A percentile compares a stretch with the other conserved stretches of the same genome.
phyloP scores from a whole-genome alignment of 2,888 invertebrate species.

The Callosobruchus maculatus region DNA sequence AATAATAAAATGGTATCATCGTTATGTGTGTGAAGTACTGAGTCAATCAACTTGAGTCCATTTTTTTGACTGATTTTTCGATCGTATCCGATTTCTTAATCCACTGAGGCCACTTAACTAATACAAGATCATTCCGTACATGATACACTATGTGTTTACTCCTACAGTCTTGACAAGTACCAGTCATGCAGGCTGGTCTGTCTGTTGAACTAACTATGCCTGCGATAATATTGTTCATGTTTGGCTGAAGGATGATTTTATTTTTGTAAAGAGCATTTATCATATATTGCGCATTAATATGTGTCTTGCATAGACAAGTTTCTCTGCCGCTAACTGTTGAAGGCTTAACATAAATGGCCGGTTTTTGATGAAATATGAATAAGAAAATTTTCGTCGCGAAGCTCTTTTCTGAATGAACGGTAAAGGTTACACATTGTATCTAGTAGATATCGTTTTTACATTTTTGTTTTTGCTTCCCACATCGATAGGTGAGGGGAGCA shows the following conservation, averaged over 20 bases:
- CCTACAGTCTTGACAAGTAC: neutral
- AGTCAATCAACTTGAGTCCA: too few species aligned
- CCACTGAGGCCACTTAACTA: constrained; percentile 3
- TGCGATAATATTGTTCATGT: neutral
- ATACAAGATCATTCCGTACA: neutral
- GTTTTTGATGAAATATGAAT: neutral
- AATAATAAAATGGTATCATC: too few species aligned
- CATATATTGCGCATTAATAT: constrained; percentile 3
- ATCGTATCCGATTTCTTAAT: constrained; percentile 1
- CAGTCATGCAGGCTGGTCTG: neutral
- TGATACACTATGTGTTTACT: neutral
- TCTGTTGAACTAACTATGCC: neutral
- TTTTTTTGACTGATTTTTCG: constrained; percentile 3
- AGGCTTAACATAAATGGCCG: constrained; percentile 5
- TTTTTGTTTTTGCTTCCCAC: constrained; percentile 1
- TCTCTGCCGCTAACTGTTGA: constrained; percentile 4
- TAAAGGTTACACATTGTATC: constrained; percentile 5
- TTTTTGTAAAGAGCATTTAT: neutral
- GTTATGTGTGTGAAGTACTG: too few species aligned
- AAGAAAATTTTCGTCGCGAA: neutral
- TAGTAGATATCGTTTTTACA: constrained; percentile 5
- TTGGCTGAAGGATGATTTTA: neutral
- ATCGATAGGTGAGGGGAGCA: too few species aligned
- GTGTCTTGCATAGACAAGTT: constrained; percentile 3
- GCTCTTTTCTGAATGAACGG: neutral